Conservation (phyloP, 2,888 invertebrate genomes). For the Dysmachus trigonus region DNA sequence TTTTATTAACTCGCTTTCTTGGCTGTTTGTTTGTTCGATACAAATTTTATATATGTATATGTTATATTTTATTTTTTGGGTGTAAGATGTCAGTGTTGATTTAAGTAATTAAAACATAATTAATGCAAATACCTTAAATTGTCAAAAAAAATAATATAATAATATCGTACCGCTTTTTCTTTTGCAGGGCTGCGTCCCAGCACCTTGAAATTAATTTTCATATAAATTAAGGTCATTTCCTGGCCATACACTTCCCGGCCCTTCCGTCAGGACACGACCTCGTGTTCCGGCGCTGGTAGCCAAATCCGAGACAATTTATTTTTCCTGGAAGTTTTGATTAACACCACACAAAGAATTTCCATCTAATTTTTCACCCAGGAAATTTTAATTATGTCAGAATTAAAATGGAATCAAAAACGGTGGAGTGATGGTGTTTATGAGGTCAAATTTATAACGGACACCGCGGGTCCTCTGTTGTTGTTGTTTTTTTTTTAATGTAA, state of each 20-base stretch:
- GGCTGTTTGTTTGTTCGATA: no score
- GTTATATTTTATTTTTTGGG: no score
- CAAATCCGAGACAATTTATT: constrained; percentile 6
- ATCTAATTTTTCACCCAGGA: constrained; percentile 43
- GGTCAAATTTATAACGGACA: constrained; percentile 44
- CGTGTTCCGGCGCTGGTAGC: background rate
- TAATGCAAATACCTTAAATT: background rate
- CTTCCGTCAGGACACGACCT: background rate
- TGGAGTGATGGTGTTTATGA: constrained; percentile 41
- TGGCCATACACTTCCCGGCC: background rate
- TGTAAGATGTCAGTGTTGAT: no score
- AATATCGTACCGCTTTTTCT: background rate
- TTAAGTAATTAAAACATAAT: background rate
- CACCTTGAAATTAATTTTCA: background rate
- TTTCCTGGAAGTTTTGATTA: constrained; percentile 21
- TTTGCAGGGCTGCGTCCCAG: background rate
- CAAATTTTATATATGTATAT: background rate
- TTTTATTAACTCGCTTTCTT: no score
- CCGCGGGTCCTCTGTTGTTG: background rate
- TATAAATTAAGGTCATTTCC: background rate
- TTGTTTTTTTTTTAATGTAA: background rate
- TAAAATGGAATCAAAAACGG: constrained; percentile 43
- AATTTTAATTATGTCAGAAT: constrained; percentile 46
- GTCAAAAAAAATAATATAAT: background rate
- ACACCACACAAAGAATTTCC: constrained; percentile 27